Conservation (phyloP, 2,797 vertebrate genomes). For the Chromis chromis region DNA sequence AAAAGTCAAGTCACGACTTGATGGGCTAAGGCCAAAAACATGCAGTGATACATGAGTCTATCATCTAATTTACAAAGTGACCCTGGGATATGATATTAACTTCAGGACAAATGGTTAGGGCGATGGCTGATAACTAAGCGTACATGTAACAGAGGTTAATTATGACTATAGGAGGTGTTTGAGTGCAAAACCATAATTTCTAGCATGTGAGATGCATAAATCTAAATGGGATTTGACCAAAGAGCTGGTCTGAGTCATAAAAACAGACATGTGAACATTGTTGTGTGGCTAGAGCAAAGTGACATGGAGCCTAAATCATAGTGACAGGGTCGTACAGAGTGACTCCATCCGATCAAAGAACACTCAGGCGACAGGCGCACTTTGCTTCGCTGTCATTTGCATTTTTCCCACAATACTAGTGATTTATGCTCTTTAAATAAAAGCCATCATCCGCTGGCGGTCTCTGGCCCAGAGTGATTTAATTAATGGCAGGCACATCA, state of each 20-base stretch:
- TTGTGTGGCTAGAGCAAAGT: slow-evolving; percentile 25
- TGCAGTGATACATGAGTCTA: slow-evolving; percentile 18
- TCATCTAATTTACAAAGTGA: slow-evolving; percentile 21
- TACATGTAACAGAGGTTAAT: slow-evolving; percentile 2
- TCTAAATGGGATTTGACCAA: slow-evolving; percentile 12
- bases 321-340: slow-evolving; percentile 34
- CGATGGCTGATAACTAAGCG: neutral
- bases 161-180: neutral
- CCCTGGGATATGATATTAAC: slow-evolving; percentile 17
- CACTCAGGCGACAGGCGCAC: slow-evolving; percentile 39
- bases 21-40: slow-evolving; percentile 46
- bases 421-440: slow-evolving; percentile 69
- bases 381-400: slow-evolving; percentile 40
- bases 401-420: slow-evolving; percentile 45
- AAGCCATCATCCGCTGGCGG: slow-evolving; percentile 62
- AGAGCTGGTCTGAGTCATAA: slow-evolving; percentile 10
- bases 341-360: slow-evolving; percentile 49
- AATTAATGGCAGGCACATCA: slow-evolving; percentile 69
- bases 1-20: slow-evolving; percentile 44
- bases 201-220: slow-evolving; percentile 3
- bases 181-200: neutral
- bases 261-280: slow-evolving; percentile 10
- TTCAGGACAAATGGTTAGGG: neutral
- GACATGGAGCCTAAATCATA: slow-evolving; percentile 33
- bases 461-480: slow-evolving; percentile 58